These are phyloP conservation scores for Tor tambroides DNA, from an alignment of 2,113 vertebrate genomes.

Conservation along the genomic window DNA sequence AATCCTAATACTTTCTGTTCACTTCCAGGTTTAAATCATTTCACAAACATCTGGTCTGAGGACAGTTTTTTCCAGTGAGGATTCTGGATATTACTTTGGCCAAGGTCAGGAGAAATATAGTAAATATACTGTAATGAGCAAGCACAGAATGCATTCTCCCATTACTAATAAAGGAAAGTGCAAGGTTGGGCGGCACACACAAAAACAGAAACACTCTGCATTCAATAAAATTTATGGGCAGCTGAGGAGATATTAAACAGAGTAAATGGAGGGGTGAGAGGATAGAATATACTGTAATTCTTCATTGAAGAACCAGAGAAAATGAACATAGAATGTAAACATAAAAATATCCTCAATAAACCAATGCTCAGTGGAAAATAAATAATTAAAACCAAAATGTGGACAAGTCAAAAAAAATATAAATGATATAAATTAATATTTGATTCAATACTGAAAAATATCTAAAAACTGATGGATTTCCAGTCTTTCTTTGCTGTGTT, in stretches of 20 bases:
- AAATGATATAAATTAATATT: background rate
- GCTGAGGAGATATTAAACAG: background rate
- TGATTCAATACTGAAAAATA: too few species aligned
- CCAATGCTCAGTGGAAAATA: background rate
- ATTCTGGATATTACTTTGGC: background rate
- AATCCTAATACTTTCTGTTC: background rate
- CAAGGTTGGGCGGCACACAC: background rate
- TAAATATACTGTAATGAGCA: background rate
- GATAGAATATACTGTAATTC: background rate
- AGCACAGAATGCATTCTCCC: background rate
- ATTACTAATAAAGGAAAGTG: background rate
- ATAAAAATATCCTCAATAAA: background rate
- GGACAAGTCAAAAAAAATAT: background rate
- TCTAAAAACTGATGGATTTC: too few species aligned
- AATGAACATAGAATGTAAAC: background rate
- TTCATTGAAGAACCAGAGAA: background rate
- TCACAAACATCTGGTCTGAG: background rate
- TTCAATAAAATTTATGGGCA: background rate
- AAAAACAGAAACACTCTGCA: background rate
- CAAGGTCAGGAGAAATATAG: background rate
- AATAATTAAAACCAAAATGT: background rate
- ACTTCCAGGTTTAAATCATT: background rate
- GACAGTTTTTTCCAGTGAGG: background rate
- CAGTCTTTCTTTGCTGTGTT: background rate
- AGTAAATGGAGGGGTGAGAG: background rate